Conservation (phyloP, 2,888 invertebrate species). For the Isotomurus palustris region DNA sequence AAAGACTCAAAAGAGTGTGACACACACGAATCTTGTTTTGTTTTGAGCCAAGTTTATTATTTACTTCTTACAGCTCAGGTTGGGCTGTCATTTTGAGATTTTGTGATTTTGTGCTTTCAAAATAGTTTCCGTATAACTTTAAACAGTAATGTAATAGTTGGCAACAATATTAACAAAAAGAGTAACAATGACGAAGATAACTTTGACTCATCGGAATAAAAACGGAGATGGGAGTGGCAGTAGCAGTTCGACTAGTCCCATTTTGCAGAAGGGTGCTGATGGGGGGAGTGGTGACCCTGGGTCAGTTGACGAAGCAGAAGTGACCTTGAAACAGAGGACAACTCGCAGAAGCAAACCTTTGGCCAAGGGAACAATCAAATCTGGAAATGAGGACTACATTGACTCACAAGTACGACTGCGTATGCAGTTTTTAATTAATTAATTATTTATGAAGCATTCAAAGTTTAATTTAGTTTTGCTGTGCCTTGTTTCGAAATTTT, state of each 20-base stretch:
- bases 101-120: too few relatives aligned
- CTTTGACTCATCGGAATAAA: neutral
- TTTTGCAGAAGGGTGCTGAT: neutral
- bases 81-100: too few relatives aligned
- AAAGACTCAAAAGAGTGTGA: too few relatives aligned
- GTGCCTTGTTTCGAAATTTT: neutral
- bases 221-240: neutral
- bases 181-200: constrained; percentile 1
- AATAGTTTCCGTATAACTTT: too few relatives aligned
- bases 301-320: neutral
- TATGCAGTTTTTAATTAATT: too few relatives aligned
- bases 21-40: too few relatives aligned
- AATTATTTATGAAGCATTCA: too few relatives aligned
- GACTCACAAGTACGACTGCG: constrained; percentile 43
- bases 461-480: neutral
- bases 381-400: constrained; percentile 40
- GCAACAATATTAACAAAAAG: neutral
- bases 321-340: neutral
- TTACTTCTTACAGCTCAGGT: too few relatives aligned
- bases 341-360: neutral
- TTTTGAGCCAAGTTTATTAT: too few relatives aligned
- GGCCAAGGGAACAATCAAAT: neutral
- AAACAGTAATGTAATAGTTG: too few relatives aligned
- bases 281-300: too few relatives aligned
- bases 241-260: neutral